These are phyloP conservation scores for Dinothrombium tinctorium DNA, from an alignment of 1,140 invertebrate genomes.

Conservation along the genomic window DNA sequence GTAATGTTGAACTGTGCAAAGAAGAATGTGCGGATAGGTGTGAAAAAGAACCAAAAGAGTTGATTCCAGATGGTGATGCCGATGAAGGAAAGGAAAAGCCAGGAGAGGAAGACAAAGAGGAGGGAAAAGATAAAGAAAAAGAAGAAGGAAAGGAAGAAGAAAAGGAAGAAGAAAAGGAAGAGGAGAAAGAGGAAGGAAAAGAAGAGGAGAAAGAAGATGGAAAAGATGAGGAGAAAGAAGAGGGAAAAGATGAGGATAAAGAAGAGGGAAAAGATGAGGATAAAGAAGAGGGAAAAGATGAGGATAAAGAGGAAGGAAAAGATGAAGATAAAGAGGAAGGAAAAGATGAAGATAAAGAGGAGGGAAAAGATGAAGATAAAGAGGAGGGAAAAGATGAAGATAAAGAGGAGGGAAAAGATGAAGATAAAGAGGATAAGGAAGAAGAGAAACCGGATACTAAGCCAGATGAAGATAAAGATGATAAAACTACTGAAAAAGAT, in stretches of 20 bases:
- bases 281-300: not conserved
- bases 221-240: not conserved
- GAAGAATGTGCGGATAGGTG: slow-evolving; percentile 12
- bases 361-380: not conserved
- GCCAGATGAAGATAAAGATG: not conserved
- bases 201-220: not conserved
- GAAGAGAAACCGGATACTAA: not conserved
- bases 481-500: not conserved
- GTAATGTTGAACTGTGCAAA: slow-evolving; percentile 33
- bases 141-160: not conserved
- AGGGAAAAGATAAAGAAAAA: not conserved
- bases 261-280: not conserved
- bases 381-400: not conserved
- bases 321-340: not conserved
- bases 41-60: slow-evolving; percentile 3
- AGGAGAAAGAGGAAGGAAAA: not conserved
- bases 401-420: not conserved
- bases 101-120: not conserved
- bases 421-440: not conserved
- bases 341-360: not conserved
- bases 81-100: not conserved
- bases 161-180: not conserved
- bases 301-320: not conserved
- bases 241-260: not conserved
- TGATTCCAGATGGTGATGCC: not conserved